Base-by-base conservation (phyloP, 2,113 vertebrate species). In the Brachypteracias leptosomus region DNA sequence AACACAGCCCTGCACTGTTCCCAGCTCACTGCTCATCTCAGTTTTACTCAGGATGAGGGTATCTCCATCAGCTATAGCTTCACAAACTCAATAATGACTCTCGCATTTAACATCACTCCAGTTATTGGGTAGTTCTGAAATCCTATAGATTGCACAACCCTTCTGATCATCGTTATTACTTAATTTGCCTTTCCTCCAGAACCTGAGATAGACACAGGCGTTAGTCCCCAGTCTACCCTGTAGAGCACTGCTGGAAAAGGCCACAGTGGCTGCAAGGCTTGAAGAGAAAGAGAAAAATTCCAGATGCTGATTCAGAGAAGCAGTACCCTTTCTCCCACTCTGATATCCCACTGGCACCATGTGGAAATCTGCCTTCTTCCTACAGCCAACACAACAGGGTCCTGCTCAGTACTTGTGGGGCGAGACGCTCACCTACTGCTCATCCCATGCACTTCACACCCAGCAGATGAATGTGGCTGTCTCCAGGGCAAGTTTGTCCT, bases 161-260 rank as follows among this genome's bases (percentile, higher is more conserved):
- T 0, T 13, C 36, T 94, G 38, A 3, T 0, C 1, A 4, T 0
- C 0, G 1, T 0, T 1, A 1, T 66, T 3, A 29, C 13, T 88
- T 42, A 91, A 91, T 42, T 96, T 77, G 0, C 1, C 0, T 3
- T 0, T 0, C 8, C 49, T 5, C 95, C 93, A 96, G 88, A 93
- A 96, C 81, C 95, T 96, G 77, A 19, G 44, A 65, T 1, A 87
- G 63, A 89, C 28, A 93, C 33, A 91, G 78, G 35, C 7, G 21
- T n/a, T 77, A 84, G 15, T 68, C 16, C 5, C 6, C 38, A 46
- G 25, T 0, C 0, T 18, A 24, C 4, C 11, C 16, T 13, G 7
- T 4, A 38, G 40, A 74, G 7, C 21, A 2, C n/a, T 38, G 29
- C 80, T 46, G 47, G 38, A 59, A 72, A 40, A 84, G 28, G 16